phyloP scores from a whole-genome alignment of 2,888 invertebrate species.

The Fragum whitleyi region DNA sequence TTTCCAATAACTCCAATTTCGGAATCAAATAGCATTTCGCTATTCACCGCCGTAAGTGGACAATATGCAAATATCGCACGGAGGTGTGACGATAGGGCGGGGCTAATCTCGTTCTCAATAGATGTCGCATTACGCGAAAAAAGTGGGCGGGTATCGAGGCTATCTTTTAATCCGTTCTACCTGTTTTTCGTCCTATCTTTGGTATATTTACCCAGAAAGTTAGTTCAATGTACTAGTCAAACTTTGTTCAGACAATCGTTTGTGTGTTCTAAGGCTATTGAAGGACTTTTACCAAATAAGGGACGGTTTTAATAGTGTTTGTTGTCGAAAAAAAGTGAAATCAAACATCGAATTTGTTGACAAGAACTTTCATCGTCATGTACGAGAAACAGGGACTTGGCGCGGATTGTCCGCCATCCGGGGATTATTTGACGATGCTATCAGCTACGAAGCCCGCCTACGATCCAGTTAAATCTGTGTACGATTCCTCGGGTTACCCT shows the following conservation, averaged over 20 bases:
- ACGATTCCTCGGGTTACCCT: constrained; percentile 70
- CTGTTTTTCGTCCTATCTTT: constrained; percentile 55
- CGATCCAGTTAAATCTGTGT: constrained; percentile 73
- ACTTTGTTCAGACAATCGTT: constrained; percentile 61
- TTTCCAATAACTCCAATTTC: constrained; percentile 13
- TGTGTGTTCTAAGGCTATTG: constrained; percentile 49
- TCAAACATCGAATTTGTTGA: constrained; percentile 16
- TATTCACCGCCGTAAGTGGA: constrained; percentile 22
- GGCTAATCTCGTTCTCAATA: constrained; percentile 25
- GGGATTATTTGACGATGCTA: constrained; percentile 75
- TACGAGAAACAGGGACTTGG: constrained; percentile 70
- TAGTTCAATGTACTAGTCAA: constrained; percentile 66
- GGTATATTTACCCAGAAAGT: constrained; percentile 69
- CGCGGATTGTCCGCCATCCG: constrained; percentile 70
- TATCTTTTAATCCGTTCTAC: constrained; percentile 40
- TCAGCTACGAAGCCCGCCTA: constrained; percentile 75
- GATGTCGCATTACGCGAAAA: constrained; percentile 24
- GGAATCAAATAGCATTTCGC: constrained; percentile 29
- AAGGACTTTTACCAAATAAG: constrained; percentile 39
- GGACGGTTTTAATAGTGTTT: constrained; percentile 33
- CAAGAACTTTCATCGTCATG: constrained; percentile 44
- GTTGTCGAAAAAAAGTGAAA: constrained; percentile 27
- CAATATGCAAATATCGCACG: constrained; percentile 18
- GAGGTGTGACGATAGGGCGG: constrained; percentile 58
- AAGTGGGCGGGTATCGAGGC: constrained; percentile 45